phyloP scores from a whole-genome alignment of 2,888 invertebrate genomes.

The Halictus ligatus region DNA sequence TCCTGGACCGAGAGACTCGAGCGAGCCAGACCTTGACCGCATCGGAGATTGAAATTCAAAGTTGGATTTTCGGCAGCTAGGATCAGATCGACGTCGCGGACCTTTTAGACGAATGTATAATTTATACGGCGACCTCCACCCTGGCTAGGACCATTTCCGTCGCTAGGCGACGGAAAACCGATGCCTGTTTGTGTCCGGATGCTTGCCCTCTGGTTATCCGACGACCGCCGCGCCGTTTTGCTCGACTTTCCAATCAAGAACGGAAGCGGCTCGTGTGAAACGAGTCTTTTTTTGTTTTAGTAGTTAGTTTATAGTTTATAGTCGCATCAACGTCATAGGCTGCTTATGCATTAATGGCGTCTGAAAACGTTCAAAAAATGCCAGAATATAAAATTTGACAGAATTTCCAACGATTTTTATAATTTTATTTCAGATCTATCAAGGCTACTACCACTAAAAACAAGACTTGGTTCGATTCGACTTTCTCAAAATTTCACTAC shows the following conservation, averaged over 20 bases:
- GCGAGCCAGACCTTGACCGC: slow-evolving; percentile 70
- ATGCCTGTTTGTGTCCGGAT: background rate
- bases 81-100: slow-evolving; percentile 70
- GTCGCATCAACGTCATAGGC: no score
- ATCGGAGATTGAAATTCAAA: slow-evolving; percentile 76
- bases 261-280: no score
- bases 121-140: slow-evolving; percentile 70
- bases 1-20: slow-evolving; percentile 47
- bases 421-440: no score
- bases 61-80: slow-evolving; percentile 70
- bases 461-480: no score
- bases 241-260: background rate
- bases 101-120: slow-evolving; percentile 76
- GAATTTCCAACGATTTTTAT: no score
- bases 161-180: slow-evolving; percentile 14
- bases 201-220: background rate
- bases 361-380: no score
- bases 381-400: no score
- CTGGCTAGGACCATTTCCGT: slow-evolving; percentile 58
- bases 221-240: background rate
- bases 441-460: no score
- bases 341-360: no score
- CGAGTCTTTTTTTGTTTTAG: no score
- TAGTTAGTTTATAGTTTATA: no score
- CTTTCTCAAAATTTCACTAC: no score